Base-by-base conservation (phyloP, 2,113 vertebrate species). In the Motacilla tschutschensis region DNA sequence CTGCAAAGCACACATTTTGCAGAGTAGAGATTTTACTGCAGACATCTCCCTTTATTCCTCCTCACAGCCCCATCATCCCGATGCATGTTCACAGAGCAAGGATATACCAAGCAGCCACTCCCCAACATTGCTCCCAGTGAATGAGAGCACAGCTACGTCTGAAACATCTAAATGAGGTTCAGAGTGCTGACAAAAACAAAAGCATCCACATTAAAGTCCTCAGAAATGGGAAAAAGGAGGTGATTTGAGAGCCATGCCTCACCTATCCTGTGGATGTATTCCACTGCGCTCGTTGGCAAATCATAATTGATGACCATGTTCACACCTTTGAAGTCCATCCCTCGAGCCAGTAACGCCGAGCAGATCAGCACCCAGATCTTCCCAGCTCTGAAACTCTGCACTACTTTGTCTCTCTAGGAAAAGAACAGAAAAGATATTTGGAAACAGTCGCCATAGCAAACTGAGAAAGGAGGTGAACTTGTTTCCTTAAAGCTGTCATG, bases 361-460 rank as follows among this genome's bases (percentile, higher is more conserved):
- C 99, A 99, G 95, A 99, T 99, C 85, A 99, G 96, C 84, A 99
- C 98, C 99, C 99, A 99, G 90, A 99, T 99, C 92, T 99, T 99
- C 25, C 99, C 99, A 2, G 98, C 97, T 95, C 99, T 98, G 91
- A 99, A 99, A 92, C 98, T 98, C 89, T 85, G 97, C 20, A 99
- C 97, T 5, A 99, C 98, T 2, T 98, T 99, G 88, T 99, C 99
- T 88, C 99, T 98, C 99, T 99, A 84, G 33, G 63, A 63, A 92
- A 65, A 81, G n/a, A 70, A 85, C 46, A 77, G 20, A 82, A 54
- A 40, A 66, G 8, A 4, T 10, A 40, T 5, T n/a, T 67, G 20
- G 26, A 55, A 87, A 38, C 8, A 41, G 51, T 5, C 8, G 33
- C 38, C 60, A 29, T 0, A 59, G 18, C 40, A 57, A 15, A 8